These are phyloP conservation scores for Caenorhabditis sp. DNA, from an alignment of 2,888 invertebrate genomes.

Conservation along the genomic window DNA sequence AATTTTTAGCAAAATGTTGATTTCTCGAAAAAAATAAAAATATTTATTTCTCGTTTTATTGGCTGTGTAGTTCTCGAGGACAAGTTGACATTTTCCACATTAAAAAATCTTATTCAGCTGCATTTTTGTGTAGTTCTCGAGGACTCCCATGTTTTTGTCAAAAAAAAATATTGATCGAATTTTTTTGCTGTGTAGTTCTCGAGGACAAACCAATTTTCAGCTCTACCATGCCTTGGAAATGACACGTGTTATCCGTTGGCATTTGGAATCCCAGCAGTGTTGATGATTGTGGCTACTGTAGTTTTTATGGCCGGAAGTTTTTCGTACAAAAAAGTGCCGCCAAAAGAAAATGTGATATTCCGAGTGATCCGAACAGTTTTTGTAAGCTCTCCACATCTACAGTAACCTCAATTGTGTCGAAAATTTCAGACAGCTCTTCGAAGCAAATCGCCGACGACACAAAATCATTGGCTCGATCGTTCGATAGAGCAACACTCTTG, in stretches of 20 bases:
- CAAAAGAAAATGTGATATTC: slow-evolving; percentile 84
- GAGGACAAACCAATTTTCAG: slow-evolving; percentile 38
- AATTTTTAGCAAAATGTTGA: no score
- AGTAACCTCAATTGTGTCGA: no score
- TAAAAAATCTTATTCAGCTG: not conserved
- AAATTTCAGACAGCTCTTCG: slow-evolving; percentile 46
- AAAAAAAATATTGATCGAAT: no score
- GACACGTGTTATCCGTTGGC: slow-evolving; percentile 84
- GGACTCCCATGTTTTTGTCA: no score
- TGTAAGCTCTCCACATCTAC: not conserved
- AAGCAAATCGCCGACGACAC: slow-evolving; percentile 29
- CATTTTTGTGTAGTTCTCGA: no score
- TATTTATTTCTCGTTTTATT: no score
- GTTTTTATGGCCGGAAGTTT: slow-evolving; percentile 83
- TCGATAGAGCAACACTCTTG: slow-evolving; percentile 60
- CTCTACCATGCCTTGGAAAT: slow-evolving; percentile 69
- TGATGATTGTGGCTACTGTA: slow-evolving; percentile 87
- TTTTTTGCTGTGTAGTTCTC: no score
- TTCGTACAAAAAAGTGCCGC: slow-evolving; percentile 81
- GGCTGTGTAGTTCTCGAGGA: no score
- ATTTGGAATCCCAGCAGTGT: slow-evolving; percentile 85
- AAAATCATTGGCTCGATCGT: slow-evolving; percentile 60
- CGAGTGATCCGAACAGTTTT: slow-evolving; percentile 74
- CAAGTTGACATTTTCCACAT: no score
- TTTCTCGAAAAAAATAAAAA: no score